phyloP scores from a whole-genome alignment of 2,888 invertebrate genomes.

The Hermaeophaga mercurialis region DNA sequence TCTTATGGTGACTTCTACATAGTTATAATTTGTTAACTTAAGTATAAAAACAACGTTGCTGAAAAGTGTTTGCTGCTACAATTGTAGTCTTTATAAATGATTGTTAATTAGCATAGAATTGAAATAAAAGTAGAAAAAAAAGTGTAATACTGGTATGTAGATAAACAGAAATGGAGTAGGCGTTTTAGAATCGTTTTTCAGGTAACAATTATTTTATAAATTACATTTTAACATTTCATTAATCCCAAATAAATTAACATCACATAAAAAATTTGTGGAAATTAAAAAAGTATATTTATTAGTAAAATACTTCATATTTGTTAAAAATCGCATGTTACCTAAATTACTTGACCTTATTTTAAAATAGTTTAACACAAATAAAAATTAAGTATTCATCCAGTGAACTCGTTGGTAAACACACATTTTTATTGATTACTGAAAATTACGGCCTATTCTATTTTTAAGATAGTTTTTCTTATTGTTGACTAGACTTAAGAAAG shows the following conservation, averaged over 20 bases:
- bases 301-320: background rate
- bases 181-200: conserved; percentile 16
- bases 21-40: conserved; percentile 3
- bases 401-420: background rate
- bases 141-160: conserved; percentile 18
- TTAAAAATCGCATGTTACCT: background rate
- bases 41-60: conserved; percentile 7
- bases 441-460: conserved; percentile 34
- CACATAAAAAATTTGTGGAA: too few relatives aligned
- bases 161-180: conserved; percentile 17
- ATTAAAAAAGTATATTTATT: background rate
- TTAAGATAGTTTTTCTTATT: conserved; percentile 30
- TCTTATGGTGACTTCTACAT: conserved; percentile 2
- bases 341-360: background rate
- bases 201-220: too few relatives aligned
- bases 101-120: conserved; percentile 52
- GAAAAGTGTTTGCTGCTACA: conserved; percentile 49
- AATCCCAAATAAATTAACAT: too few relatives aligned
- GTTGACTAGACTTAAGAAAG: conserved; percentile 24
- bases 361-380: too few relatives aligned
- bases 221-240: too few relatives aligned
- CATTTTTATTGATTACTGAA: conserved; percentile 26
- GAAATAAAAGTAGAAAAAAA: conserved; percentile 28
- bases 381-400: too few relatives aligned
- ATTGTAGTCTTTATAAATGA: conserved; percentile 50